These are phyloP conservation scores for Helogale parvula DNA, from an alignment of 2,113 vertebrate species.

Conservation along the genomic window DNA sequence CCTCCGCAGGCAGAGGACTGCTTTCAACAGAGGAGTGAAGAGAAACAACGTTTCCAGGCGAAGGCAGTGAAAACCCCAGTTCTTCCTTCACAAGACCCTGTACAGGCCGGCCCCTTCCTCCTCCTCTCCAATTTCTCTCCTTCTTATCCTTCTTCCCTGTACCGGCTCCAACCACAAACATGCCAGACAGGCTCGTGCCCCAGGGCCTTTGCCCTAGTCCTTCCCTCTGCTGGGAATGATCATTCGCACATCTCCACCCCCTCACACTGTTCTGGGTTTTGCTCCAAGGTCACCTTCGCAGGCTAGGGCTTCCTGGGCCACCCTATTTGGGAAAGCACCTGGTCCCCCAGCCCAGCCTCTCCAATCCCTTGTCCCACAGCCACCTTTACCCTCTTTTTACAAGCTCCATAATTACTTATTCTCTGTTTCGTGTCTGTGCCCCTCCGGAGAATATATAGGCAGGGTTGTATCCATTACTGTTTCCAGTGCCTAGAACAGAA, in stretches of 20 bases:
- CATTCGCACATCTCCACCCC: not conserved
- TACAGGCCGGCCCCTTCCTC: too few relatives aligned
- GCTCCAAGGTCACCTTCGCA: not conserved
- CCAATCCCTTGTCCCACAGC: not conserved
- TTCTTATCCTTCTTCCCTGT: too few relatives aligned
- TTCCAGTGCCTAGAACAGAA: not conserved
- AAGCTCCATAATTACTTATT: fast-evolving
- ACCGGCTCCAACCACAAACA: not conserved
- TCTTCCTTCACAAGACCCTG: not conserved
- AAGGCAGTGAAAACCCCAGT: not conserved
- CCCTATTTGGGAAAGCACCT: too few relatives aligned
- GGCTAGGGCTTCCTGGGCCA: not conserved
- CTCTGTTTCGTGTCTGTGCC: not conserved
- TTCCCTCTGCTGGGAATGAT: not conserved
- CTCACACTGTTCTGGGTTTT: not conserved
- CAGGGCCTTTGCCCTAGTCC: not conserved
- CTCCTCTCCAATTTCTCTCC: not conserved
- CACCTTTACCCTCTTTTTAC: fast-evolving
- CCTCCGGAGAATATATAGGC: not conserved
- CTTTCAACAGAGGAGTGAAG: not conserved
- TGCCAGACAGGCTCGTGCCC: not conserved
- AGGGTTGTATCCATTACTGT: not conserved
- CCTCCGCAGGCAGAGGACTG: not conserved
- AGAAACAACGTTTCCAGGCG: not conserved
- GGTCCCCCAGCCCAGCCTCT: not conserved